Evolutionary conservation across 92 coral and sea anemone genomes (phyloP).

Genomic region (Porites divaricata): DNA sequence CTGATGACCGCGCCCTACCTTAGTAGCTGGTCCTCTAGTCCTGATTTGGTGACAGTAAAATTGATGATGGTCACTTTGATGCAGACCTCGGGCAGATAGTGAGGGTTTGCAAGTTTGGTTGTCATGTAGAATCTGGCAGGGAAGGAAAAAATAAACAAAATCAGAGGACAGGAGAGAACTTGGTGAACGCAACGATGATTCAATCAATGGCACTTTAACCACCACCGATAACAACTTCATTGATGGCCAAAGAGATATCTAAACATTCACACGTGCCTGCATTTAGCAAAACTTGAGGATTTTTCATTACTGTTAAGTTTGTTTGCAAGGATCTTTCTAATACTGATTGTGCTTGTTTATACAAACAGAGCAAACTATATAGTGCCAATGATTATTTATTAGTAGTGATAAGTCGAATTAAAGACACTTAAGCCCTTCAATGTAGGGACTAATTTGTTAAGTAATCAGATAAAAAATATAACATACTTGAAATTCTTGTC

Average conservation of each 20-base stretch:
- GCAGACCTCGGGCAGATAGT: slow-evolving; percentile 97
- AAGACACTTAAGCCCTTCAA: too few species aligned
- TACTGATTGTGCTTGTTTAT: too few species aligned
- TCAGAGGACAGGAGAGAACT: neutral
- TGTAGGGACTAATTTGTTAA: too few species aligned
- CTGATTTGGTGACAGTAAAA: slow-evolving; percentile 99
- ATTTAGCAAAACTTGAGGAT: too few species aligned
- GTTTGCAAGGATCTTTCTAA: too few species aligned
- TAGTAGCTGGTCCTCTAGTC: slow-evolving; percentile 95
- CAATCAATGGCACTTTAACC: neutral
- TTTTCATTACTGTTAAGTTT: too few species aligned
- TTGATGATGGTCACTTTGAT: slow-evolving; percentile 98
- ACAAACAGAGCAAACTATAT: too few species aligned
- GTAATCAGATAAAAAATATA: neutral
- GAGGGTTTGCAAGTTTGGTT: slow-evolving; percentile 97
- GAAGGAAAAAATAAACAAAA: neutral
- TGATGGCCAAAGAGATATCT: too few species aligned
- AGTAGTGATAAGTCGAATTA: too few species aligned
- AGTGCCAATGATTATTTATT: too few species aligned
- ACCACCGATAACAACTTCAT: too few species aligned
- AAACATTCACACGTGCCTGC: too few species aligned
- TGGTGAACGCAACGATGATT: neutral
- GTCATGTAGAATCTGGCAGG: slow-evolving; percentile 94
- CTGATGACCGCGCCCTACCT: slow-evolving; percentile 50
- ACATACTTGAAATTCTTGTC: slow-evolving; percentile 95